Conservation (phyloP, 2,113 vertebrate species). For the Trogon melanurus region DNA sequence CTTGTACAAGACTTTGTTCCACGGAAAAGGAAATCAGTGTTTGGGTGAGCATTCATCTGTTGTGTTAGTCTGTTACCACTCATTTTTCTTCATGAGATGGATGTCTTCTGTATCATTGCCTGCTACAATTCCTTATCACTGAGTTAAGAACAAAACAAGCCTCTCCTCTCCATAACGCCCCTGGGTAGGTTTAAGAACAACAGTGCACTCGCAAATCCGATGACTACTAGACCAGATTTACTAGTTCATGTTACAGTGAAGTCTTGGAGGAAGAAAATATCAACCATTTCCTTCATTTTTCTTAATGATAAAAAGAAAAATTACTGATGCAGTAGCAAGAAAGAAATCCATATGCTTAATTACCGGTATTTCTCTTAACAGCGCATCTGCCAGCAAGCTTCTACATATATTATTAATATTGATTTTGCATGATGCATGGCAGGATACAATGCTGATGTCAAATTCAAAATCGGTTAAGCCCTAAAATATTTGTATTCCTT, state of each 20-base stretch:
- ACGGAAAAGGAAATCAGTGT: not conserved
- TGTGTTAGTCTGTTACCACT: not conserved
- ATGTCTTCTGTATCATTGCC: not conserved
- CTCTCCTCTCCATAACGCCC: not conserved
- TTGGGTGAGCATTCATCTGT: not conserved
- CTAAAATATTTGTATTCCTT: not conserved
- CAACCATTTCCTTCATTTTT: conserved; percentile 23
- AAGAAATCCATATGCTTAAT: conserved; percentile 7
- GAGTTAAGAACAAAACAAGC: not conserved
- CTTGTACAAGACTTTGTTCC: not conserved
- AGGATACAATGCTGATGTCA: not conserved
- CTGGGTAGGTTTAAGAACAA: not conserved
- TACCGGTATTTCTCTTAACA: not conserved
- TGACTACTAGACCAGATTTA: not conserved
- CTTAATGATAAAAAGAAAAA: conserved; percentile 21
- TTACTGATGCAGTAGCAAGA: not conserved
- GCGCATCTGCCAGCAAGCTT: not conserved
- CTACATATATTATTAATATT: not conserved
- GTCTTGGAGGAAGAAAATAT: not conserved
- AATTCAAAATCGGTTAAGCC: not conserved
- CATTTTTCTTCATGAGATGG: not conserved
- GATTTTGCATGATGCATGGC: not conserved
- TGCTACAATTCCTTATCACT: accelerated
- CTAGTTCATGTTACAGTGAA: not conserved
- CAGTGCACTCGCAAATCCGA: not conserved